Evolutionary conservation across 2,888 invertebrate genomes (phyloP), one percentile per base, ranked within the genome.

Genomic region (Polydrusus cervinus): DNA sequence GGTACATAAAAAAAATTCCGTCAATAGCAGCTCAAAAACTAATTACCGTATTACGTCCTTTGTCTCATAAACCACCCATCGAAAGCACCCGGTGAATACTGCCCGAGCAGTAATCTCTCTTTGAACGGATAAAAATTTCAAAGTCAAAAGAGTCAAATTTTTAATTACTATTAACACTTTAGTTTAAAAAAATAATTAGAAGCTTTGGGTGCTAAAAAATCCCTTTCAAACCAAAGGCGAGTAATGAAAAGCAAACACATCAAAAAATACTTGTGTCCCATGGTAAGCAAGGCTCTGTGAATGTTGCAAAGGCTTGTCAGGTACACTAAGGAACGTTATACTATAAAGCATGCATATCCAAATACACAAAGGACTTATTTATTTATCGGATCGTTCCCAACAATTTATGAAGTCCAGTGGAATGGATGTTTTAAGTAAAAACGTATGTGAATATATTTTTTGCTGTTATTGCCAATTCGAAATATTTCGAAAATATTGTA

Each of bases 121-220:
- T 60, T 60, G 38, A 38, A 5, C 38, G 16, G 38, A 18, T 60
- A 60, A 38, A 60, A 60, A 60, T 38, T 38, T 1, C 0, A 34
- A 38, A 38, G 38, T 60, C 57, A 38, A 34, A 49, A 34, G 57
- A 34, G 38, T 60, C 16, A 60, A 60, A 40, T 60, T 57, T 60
- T 60, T 60, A 38, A 38, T 60, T 60, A 60, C 38, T 18, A 16
- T 60, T 60, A 38, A 60, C 38, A 38, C 38, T 18, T 60, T 34
- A 55, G 55, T 55, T 55, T 34, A 11, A 49, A 62, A 70, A 70
- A 70, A 70, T 57, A 57, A 57, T 68, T 68, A 60, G n/a, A 43
- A 47, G 43, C 60, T 30, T 55, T 57, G 57, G 38, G 5, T 25
- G 5, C 25, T 25, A 25, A 25, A 68, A 68, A 55, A 55, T 34